phyloP scores from a whole-genome alignment of 1,140 invertebrate species.

The Orussus abietinus region DNA sequence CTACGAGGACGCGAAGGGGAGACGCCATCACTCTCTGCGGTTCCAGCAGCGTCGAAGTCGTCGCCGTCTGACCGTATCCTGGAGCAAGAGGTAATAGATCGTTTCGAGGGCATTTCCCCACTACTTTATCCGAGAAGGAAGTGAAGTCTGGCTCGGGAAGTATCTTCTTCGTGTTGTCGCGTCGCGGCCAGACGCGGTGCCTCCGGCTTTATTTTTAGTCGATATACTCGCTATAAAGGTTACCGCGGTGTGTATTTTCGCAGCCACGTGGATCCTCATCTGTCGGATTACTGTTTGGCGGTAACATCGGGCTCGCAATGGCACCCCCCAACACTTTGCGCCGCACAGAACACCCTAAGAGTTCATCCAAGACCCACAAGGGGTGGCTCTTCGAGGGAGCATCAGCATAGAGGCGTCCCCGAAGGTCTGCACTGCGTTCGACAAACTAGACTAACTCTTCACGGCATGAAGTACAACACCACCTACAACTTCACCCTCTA shows the following conservation, averaged over 20 bases:
- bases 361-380: slow-evolving; percentile 29
- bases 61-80: slow-evolving; percentile 44
- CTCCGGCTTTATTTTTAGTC: too few relatives aligned
- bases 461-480: slow-evolving; percentile 48
- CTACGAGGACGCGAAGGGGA: slow-evolving; percentile 28
- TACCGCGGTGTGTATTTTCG: too few relatives aligned
- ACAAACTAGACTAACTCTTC: slow-evolving; percentile 46
- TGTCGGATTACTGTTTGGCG: slow-evolving; percentile 46
- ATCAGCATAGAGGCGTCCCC: slow-evolving; percentile 33
- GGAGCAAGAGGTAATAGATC: slow-evolving; percentile 42
- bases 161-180: too few relatives aligned
- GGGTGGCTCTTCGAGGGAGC: slow-evolving; percentile 25
- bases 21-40: slow-evolving; percentile 34
- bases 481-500: slow-evolving; percentile 52
- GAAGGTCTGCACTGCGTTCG: slow-evolving; percentile 49
- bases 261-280: slow-evolving; percentile 44
- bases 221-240: too few relatives aligned
- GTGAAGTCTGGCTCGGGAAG: too few relatives aligned
- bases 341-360: slow-evolving; percentile 42
- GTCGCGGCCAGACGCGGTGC: too few relatives aligned
- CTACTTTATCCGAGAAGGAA: too few relatives aligned
- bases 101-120: too few relatives aligned
- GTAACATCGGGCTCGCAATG: slow-evolving; percentile 44
- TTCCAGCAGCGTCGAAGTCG: slow-evolving; percentile 47
- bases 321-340: slow-evolving; percentile 47